These are phyloP conservation scores for Globia sparganii DNA, from an alignment of 2,888 invertebrate genomes.

Conservation along the genomic window DNA sequence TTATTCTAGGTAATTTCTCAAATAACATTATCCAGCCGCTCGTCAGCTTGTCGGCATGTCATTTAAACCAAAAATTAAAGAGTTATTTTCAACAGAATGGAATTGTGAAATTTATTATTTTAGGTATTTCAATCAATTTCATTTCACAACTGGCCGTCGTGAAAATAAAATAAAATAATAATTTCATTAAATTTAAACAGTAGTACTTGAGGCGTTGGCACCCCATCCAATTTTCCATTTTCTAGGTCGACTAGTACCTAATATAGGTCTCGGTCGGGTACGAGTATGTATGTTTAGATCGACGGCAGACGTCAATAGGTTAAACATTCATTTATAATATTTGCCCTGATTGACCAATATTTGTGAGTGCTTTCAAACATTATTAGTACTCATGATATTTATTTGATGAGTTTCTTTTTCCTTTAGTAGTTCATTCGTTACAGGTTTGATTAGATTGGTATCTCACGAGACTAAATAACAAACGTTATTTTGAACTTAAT, in stretches of 20 bases:
- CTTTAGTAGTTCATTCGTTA: slow-evolving; percentile 15
- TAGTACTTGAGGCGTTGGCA: background rate
- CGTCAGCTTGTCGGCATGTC: background rate
- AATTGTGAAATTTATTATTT: background rate
- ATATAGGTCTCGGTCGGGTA: background rate
- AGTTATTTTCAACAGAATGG: background rate
- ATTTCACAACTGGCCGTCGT: background rate
- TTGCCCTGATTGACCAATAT: slow-evolving; percentile 45
- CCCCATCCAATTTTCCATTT: background rate
- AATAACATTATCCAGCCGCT: background rate
- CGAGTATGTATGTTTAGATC: background rate
- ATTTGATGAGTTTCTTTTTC: slow-evolving; percentile 27
- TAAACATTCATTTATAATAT: slow-evolving; percentile 15
- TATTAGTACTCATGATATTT: slow-evolving; percentile 27
- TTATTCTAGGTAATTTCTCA: background rate
- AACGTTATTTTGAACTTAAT: background rate
- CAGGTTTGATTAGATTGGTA: slow-evolving; percentile 22
- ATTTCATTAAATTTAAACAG: background rate
- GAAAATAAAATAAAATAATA: too few relatives aligned
- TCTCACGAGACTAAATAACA: slow-evolving; percentile 14
- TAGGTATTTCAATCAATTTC: background rate
- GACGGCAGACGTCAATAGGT: background rate
- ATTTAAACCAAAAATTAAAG: background rate
- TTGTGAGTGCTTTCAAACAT: slow-evolving; percentile 52
- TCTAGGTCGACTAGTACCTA: background rate